Evolutionary conservation across 2,113 vertebrate species (phyloP).

Genomic region (Epinephelus lanceolatus): DNA sequence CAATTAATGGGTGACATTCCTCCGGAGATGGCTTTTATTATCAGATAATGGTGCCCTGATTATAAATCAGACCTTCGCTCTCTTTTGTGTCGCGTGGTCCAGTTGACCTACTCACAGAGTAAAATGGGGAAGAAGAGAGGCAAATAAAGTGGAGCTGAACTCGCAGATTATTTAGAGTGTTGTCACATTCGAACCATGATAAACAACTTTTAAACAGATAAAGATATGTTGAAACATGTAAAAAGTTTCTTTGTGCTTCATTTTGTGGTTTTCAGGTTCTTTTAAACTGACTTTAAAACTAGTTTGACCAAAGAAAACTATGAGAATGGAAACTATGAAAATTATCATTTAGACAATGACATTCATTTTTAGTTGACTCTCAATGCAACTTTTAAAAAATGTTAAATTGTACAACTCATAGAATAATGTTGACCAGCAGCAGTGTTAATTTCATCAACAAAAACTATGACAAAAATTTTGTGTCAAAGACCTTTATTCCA

Average conservation of each 20-base stretch:
- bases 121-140: not conserved
- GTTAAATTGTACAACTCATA: not conserved
- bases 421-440: not conserved
- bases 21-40: constrained; percentile 33
- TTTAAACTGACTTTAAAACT: too few species aligned
- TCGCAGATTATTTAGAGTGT: not conserved
- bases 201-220: constrained; percentile 2
- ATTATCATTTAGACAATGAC: too few species aligned
- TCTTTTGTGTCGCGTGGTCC: constrained; percentile 23
- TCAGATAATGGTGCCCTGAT: constrained; percentile 42
- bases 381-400: not conserved
- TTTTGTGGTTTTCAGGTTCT: too few species aligned
- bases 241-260: too few species aligned
- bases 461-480: too few species aligned
- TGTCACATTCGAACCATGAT: not conserved
- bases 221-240: not conserved
- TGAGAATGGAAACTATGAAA: not conserved
- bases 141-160: not conserved
- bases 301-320: not conserved
- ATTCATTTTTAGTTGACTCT: not conserved
- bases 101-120: constrained; percentile 38
- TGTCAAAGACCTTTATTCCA: too few species aligned
- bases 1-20: constrained; percentile 50
- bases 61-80: constrained; percentile 23
- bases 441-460: too few species aligned